Conservation (phyloP, 2,113 vertebrate genomes). For the Amphiprion ocellaris region DNA sequence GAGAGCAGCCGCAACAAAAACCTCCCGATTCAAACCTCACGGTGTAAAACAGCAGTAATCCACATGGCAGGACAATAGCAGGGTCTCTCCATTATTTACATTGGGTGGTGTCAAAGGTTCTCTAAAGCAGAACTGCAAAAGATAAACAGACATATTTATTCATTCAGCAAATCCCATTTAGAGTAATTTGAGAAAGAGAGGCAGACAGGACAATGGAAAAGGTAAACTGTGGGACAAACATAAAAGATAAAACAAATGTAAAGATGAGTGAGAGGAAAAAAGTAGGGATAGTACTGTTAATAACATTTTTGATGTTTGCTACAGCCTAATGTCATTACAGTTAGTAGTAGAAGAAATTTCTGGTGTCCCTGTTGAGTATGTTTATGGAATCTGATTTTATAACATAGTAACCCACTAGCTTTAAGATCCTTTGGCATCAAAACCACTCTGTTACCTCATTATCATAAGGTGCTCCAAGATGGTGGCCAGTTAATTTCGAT, state of each 20-base stretch:
- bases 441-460: too few species aligned
- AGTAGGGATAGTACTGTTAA: background rate
- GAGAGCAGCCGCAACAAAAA: background rate
- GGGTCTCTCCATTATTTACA: background rate
- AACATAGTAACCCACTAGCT: too few species aligned
- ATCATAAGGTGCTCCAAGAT: too few species aligned
- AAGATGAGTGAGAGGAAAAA: background rate
- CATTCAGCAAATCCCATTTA: background rate
- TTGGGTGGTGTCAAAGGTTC: background rate
- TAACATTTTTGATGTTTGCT: background rate
- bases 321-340: too few species aligned
- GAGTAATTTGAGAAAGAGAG: slow-evolving; percentile 25
- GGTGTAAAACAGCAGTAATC: background rate
- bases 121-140: slow-evolving; percentile 15
- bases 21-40: slow-evolving; percentile 19
- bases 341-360: too few species aligned
- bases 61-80: background rate
- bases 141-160: slow-evolving; percentile 19
- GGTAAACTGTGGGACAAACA: background rate
- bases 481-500: too few species aligned
- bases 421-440: too few species aligned
- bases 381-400: too few species aligned
- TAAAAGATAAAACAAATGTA: too few species aligned
- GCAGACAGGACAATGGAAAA: slow-evolving; percentile 5
- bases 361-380: too few species aligned